phyloP scores from a whole-genome alignment of 2,113 vertebrate genomes.

The Seriola rivoliana region DNA sequence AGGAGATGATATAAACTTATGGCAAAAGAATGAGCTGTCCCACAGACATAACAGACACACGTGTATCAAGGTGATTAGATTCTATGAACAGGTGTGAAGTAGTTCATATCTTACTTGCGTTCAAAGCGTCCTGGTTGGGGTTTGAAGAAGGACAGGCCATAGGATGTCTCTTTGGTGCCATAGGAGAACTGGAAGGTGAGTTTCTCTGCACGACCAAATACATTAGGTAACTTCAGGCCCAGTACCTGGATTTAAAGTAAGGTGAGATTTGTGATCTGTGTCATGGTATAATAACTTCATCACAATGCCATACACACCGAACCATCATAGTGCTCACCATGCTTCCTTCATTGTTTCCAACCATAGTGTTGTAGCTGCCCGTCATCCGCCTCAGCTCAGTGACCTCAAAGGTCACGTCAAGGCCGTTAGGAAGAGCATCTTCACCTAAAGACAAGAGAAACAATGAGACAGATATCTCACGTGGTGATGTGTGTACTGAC shows the following conservation, averaged over 20 bases:
- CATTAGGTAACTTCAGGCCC: conserved; percentile 94
- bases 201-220: conserved; percentile 95
- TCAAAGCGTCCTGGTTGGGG: conserved; percentile 94
- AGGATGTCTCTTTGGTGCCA: conserved; percentile 98
- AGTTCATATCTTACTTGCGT: conserved; percentile 87
- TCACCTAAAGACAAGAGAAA: conserved; percentile 82
- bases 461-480: neutral
- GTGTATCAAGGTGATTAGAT: neutral
- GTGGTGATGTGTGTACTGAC: neutral
- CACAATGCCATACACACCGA: neutral
- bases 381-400: conserved; percentile 92
- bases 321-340: conserved; percentile 87
- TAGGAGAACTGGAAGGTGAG: conserved; percentile 98
- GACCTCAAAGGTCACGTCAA: conserved; percentile 97
- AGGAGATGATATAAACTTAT: neutral
- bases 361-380: conserved; percentile 98
- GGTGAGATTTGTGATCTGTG: neutral
- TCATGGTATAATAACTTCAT: neutral
- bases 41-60: neutral
- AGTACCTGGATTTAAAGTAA: conserved; percentile 86
- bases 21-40: neutral
- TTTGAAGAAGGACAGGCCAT: conserved; percentile 96
- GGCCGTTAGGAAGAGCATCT: conserved; percentile 93
- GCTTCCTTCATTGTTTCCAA: conserved; percentile 98
- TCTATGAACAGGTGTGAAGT: neutral